Percentiles rank a stretch among this genome's conserved stretches.
phyloP scores from a whole-genome alignment of 1,140 invertebrate species.

The Solenopsis fugax region DNA sequence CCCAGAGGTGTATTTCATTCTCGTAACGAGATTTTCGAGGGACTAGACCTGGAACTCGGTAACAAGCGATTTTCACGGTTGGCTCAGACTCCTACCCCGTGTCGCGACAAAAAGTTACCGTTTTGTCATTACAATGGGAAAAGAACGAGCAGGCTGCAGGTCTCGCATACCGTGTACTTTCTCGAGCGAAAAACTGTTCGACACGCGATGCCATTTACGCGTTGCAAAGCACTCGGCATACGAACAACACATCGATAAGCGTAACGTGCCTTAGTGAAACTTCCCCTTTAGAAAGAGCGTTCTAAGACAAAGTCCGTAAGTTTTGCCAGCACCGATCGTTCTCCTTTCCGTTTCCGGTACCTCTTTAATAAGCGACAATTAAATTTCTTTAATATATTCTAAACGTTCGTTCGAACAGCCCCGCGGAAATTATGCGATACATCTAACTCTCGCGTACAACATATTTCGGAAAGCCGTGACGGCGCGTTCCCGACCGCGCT shows the following conservation, averaged over 20 bases:
- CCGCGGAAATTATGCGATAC: constrained; percentile 25
- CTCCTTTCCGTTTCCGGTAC: no score
- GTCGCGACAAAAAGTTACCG: constrained; percentile 32
- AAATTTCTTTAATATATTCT: background rate
- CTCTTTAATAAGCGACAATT: background rate
- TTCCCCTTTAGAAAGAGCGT: background rate
- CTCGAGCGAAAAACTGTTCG: background rate
- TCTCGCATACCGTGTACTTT: background rate
- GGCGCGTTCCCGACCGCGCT: background rate
- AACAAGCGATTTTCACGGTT: constrained; percentile 72
- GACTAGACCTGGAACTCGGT: constrained; percentile 53
- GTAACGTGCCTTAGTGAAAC: background rate
- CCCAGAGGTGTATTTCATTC: constrained; percentile 61
- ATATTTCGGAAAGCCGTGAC: background rate
- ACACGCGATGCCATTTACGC: background rate
- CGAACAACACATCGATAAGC: background rate
- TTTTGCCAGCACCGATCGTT: background rate
- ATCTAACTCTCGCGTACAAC: constrained; percentile 15
- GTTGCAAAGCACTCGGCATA: background rate
- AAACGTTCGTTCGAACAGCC: constrained; percentile 21
- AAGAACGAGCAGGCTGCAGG: background rate
- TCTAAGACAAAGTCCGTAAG: background rate
- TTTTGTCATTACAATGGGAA: constrained; percentile 27
- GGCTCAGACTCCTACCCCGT: constrained; percentile 44
- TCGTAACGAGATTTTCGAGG: constrained; percentile 71